phyloP scores from a whole-genome alignment of 2,797 vertebrate species.

The Orientallactaga sibirica region DNA sequence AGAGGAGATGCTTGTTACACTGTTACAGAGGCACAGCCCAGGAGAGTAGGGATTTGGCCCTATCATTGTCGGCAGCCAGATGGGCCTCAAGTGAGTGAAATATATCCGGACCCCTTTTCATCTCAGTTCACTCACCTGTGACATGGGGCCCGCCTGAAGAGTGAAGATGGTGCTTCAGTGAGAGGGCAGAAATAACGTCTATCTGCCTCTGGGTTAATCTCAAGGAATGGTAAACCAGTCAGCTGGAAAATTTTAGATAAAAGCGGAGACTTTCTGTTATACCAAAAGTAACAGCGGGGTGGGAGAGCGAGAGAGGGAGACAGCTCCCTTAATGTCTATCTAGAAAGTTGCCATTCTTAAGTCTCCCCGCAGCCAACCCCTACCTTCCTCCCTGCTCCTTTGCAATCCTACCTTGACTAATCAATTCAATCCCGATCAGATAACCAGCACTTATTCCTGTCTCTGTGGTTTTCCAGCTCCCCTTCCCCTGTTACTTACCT shows the following conservation, averaged over 20 bases:
- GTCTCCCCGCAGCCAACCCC: background rate
- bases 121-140: background rate
- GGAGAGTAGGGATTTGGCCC: background rate
- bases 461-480: background rate
- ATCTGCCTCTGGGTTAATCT: constrained; percentile 4
- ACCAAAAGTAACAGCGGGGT: background rate
- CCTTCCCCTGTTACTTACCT: background rate
- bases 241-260: background rate
- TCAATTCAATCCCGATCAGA: background rate
- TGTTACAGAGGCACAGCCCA: background rate
- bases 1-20: background rate
- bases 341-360: background rate
- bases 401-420: background rate
- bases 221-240: background rate
- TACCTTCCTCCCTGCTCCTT: background rate
- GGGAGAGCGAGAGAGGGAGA: background rate
- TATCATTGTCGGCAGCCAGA: background rate
- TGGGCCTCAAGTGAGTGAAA: background rate
- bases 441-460: background rate
- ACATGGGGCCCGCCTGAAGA: background rate
- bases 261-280: background rate
- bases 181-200: background rate
- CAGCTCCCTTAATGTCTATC: background rate
- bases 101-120: background rate
- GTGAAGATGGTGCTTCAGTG: background rate